A percentile compares a stretch with the other conserved stretches of the same genome.
These are phyloP conservation scores for Seira ritae DNA, from an alignment of 2,888 invertebrate genomes.

Conservation along the genomic window DNA sequence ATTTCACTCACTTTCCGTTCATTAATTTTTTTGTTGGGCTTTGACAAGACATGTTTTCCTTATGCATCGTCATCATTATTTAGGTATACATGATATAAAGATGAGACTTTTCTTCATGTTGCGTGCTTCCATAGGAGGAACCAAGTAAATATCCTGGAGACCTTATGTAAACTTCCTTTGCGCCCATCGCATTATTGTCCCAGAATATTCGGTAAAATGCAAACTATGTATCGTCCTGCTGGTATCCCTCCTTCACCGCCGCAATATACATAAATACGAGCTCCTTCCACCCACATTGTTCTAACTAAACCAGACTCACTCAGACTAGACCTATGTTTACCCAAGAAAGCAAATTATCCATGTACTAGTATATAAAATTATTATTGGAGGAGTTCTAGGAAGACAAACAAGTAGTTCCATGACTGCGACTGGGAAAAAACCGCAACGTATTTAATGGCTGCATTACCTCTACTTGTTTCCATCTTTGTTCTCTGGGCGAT, in stretches of 20 bases:
- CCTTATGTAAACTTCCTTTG: conserved; percentile 47
- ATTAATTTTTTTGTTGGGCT: too few relatives aligned
- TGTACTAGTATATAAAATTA: background rate
- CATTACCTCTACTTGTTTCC: too few relatives aligned
- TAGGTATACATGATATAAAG: too few relatives aligned
- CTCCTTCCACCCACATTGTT: background rate
- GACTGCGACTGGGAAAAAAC: background rate
- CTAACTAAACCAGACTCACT: background rate
- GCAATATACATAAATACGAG: background rate
- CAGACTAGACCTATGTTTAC: conserved; percentile 7
- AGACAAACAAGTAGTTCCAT: background rate
- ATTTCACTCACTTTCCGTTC: background rate
- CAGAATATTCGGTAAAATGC: conserved; percentile 1
- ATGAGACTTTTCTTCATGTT: too few relatives aligned
- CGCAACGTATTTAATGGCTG: conserved; percentile 7
- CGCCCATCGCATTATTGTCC: background rate
- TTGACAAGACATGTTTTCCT: too few relatives aligned
- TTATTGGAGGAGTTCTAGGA: background rate
- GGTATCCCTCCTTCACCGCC: background rate
- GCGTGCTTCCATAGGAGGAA: background rate
- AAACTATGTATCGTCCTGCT: background rate
- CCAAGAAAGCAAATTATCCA: background rate
- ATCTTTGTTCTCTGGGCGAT: conserved; percentile 4
- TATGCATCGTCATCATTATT: too few relatives aligned
- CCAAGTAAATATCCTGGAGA: conserved; percentile 40